phyloP scores from a whole-genome alignment of 2,888 invertebrate species.

The Polia nebulosa region DNA sequence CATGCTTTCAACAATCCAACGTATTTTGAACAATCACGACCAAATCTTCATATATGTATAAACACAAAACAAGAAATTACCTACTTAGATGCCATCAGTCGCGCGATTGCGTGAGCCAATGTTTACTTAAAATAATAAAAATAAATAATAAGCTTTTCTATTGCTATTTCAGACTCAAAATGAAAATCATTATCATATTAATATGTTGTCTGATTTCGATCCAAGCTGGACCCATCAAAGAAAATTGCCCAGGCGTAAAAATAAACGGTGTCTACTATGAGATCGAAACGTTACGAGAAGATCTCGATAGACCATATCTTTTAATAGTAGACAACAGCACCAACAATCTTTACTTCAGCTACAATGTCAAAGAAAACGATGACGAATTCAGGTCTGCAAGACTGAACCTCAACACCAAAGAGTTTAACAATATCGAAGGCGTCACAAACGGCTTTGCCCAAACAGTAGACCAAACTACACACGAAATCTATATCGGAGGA shows the following conservation, averaged over 20 bases:
- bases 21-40: slow-evolving; percentile 9
- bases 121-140: background rate
- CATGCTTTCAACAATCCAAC: slow-evolving; percentile 7
- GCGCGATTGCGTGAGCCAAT: slow-evolving; percentile 12
- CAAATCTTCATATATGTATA: slow-evolving; percentile 7
- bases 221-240: slow-evolving; percentile 73
- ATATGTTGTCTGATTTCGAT: slow-evolving; percentile 67
- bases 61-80: slow-evolving; percentile 5
- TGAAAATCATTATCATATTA: slow-evolving; percentile 67
- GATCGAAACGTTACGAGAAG: slow-evolving; percentile 73
- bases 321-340: slow-evolving; percentile 78
- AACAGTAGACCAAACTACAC: slow-evolving; percentile 77
- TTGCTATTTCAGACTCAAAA: slow-evolving; percentile 63
- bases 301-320: slow-evolving; percentile 79
- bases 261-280: slow-evolving; percentile 75
- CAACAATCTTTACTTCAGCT: slow-evolving; percentile 82
- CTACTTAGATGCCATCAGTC: background rate
- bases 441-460: slow-evolving; percentile 81
- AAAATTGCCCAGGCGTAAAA: slow-evolving; percentile 72
- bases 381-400: slow-evolving; percentile 77
- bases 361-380: slow-evolving; percentile 71
- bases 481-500: slow-evolving; percentile 81
- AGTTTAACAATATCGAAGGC: slow-evolving; percentile 74
- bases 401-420: slow-evolving; percentile 78
- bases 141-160: slow-evolving; percentile 4